Evolutionary conservation across 2,113 vertebrate species (phyloP), one percentile per base, ranked within the genome.

Genomic region (human (Homo sapiens)): DNA sequence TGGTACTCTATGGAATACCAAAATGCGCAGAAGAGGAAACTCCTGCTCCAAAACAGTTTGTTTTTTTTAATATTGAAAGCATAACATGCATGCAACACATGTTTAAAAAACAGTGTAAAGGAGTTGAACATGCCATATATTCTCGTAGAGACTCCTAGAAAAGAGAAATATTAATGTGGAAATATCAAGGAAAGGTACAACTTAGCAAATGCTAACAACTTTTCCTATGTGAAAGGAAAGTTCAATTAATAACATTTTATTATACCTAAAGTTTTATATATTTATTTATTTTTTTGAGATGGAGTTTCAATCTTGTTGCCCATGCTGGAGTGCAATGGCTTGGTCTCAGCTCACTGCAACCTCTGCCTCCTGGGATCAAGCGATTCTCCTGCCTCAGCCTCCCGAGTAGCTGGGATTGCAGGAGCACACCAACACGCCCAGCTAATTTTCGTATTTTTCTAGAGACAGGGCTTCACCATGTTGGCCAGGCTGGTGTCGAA

Each of bases 231-330:
- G 8, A 93, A 93, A 83, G 32, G 8, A 0, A 45, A 94, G 13
- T 70, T 82, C 30, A 76, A 84, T 38, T 61, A 87, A 80, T 75
- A 87, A 43, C 48, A 97, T 86, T 89, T 95, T 88, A 73, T 68
- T 86, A 91, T 84, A 68, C 14, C 2, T 79, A 68, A 88, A n/a
- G 17, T 6, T 55, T 52, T 55, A 55, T 55, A 18, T 55, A 55
- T 55, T 55, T 52, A 52, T 52, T 52, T 52, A 52, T 52, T 52
- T 55, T 55, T 0, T 55, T 55, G 52, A 55, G 52, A 55, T 55
- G 52, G 17, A 20, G 52, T 55, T 55, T 55, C 52, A 0, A 55
- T 55, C 52, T 20, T 5, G 52, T 55, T 55, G 52, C 17, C 52
- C 52, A 55, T 17, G 52, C 52, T 55, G 52, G 17, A 55, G 52